A percentile compares a stretch with the other conserved stretches of the same genome.
Evolutionary conservation across 2,797 vertebrate species (phyloP).

Genomic region (Setipinna tenuifilis): DNA sequence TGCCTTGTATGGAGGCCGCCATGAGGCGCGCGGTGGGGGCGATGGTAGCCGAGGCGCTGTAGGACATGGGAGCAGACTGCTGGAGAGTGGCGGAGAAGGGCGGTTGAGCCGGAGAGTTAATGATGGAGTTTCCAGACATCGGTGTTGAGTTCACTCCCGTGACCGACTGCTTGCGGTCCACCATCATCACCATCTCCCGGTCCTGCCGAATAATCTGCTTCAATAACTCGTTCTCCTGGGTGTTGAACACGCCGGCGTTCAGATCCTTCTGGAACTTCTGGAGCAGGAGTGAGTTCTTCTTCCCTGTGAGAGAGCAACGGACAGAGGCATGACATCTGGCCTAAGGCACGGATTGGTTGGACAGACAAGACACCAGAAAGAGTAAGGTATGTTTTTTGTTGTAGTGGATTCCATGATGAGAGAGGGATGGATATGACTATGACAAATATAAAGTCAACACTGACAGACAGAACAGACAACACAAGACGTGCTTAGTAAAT

Average conservation of each 20-base stretch:
- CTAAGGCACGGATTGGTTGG: slow-evolving; percentile 37
- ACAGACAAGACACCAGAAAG: slow-evolving; percentile 27
- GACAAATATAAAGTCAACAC: slow-evolving; percentile 52
- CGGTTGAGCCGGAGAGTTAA: slow-evolving; percentile 88
- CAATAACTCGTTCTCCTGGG: slow-evolving; percentile 98
- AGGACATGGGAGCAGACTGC: slow-evolving; percentile 83
- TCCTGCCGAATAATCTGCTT: slow-evolving; percentile 99
- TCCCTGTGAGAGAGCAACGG: slow-evolving; percentile 81
- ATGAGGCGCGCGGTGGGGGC: slow-evolving; percentile 82
- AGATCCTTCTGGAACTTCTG: slow-evolving; percentile 99
- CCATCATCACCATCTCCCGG: slow-evolving; percentile 95
- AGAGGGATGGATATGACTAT: slow-evolving; percentile 64
- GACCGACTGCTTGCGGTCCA: slow-evolving; percentile 83
- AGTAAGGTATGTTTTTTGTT: slow-evolving; percentile 37
- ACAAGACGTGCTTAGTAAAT: not conserved
- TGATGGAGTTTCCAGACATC: slow-evolving; percentile 86
- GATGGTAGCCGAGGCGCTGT: slow-evolving; percentile 79
- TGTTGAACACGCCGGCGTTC: slow-evolving; percentile 98
- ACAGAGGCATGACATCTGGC: slow-evolving; percentile 62
- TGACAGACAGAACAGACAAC: slow-evolving; percentile 20
- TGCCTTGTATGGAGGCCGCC: slow-evolving; percentile 81
- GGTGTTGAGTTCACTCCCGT: slow-evolving; percentile 83
- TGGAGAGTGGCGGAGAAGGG: slow-evolving; percentile 80
- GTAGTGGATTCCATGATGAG: slow-evolving; percentile 63
- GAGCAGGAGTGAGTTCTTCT: slow-evolving; percentile 98